A percentile compares a stretch with the other conserved stretches of the same genome.
Evolutionary conservation across 2,888 invertebrate genomes (phyloP).

Genomic region (Apotomis betuletana): DNA sequence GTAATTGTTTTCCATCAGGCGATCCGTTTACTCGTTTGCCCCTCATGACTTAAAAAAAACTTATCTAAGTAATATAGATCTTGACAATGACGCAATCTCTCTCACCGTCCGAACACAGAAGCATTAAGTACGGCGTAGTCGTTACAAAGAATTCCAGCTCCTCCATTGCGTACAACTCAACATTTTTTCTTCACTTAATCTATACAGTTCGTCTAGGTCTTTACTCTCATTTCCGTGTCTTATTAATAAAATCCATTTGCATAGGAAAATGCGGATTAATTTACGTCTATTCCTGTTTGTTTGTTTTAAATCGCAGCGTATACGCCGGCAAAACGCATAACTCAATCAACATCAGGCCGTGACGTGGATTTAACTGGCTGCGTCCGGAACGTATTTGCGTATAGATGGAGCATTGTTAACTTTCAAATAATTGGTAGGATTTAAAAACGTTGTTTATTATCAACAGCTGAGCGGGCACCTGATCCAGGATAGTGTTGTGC

Average conservation of each 20-base stretch:
- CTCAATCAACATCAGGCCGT: conserved; percentile 78
- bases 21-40: too few species aligned
- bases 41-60: too few species aligned
- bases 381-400: conserved; percentile 30
- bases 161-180: too few species aligned
- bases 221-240: conserved; percentile 13
- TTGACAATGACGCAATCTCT: too few species aligned
- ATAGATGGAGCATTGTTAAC: conserved; percentile 13
- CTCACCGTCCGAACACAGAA: too few species aligned
- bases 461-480: neutral
- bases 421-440: conserved; percentile 29
- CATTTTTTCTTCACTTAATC: too few species aligned
- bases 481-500: neutral
- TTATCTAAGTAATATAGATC: too few species aligned
- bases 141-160: too few species aligned
- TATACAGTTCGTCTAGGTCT: too few species aligned
- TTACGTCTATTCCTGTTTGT: conserved; percentile 33
- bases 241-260: conserved; percentile 28
- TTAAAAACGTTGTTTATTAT: conserved; percentile 32
- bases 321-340: conserved; percentile 61
- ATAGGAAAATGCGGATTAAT: conserved; percentile 21
- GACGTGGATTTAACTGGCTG: conserved; percentile 59
- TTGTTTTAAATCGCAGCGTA: conserved; percentile 37
- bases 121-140: too few species aligned
- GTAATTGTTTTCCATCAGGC: too few species aligned